Base-by-base conservation (phyloP, 92 coral and sea anemone genomes). In the Zoanthus solanderi region DNA sequence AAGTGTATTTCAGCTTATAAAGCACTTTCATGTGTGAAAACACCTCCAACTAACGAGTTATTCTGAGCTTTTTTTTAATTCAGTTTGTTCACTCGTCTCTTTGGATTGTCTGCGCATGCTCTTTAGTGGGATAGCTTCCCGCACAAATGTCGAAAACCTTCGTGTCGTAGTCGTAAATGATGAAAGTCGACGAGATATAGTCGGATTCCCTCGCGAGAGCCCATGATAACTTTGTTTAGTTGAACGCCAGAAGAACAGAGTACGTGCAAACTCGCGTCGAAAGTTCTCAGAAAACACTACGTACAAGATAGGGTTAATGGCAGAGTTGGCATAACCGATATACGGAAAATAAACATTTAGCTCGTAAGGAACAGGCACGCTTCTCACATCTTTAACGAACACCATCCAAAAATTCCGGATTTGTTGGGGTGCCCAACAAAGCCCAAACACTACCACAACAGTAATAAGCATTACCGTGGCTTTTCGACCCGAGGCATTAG, bases 381-480 rank as follows among this genome's bases (percentile, higher is more conserved):
- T 30, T 10, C 54, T 71, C 31, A 87, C 34, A 3, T 91, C 81
- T 44, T 75, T 76, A 75, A 11, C 88, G 50, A 83, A 58, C 13
- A 73, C 85, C 15, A 72, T 34, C 81, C 93, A 83, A n/a, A 95
- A 16, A 78, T 95, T 95, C 34, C 90, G 94, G 53, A 89, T 92
- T 75, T 95, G 98, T 1, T 90, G 69, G 0, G 98, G 98, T 32
- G 94, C 87, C 98, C 98, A 95, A 56, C 95, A 95, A 37, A 93
- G 71, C 66, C 94, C 98, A 91, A 95, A 95, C 15, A 95, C 98
- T 57, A 81, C 87, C 17, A 95, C 98, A 45, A 95, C 98, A 37
- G 98, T 95, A 0, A 95, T 72, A 6, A 95, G 90, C 98, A 93
- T 95, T 23, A 81, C 87, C 7, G 95, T 95, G 84, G 96, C 98